Base-by-base conservation (phyloP, 2,888 invertebrate genomes). In the Hipparchia sbordonii region DNA sequence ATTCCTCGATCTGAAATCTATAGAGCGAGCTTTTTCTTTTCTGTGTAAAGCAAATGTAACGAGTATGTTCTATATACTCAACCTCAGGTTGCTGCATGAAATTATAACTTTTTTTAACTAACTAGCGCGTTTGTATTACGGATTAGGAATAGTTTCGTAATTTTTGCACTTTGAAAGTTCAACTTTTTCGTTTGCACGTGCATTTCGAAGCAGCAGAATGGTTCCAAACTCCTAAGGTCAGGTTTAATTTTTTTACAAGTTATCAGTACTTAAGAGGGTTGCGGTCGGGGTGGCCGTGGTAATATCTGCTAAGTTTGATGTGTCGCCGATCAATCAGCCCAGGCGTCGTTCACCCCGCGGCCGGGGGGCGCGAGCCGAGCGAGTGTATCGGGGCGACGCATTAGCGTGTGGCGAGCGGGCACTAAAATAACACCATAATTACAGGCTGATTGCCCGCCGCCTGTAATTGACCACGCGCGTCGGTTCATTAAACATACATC, bases 391-490 rank as follows among this genome's bases (percentile, higher is more conserved):
- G 57, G 57, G 57, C 57, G 57, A 56, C n/a, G 7, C 56, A 56
- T 56, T 13, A 23, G 7, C 13, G n/a, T 8, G 57, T 8, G 0
- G 2, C 23, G 57, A 23, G 8, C 57, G 23, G 57, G 8, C 62
- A 9, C 62, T 8, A 13, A 3, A 46, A 46, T 13, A 46, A 46
- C 45, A 10, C 62, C 7, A 39, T 46, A 62, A 62, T 23, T 57
- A 57, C 57, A 8, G 57, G 57, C 57, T 9, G 57, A 56, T 13
- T 46, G 62, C 62, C 46, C 13, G 48, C 62, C 33, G 57, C 57
- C 59, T 5, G 23, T 60, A 60, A 39, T 60, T 12, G 39, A 6
- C 39, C 62, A 62, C 46, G 62, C 48, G 62, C 46, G 62, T 46
- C 13, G 4, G 13, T 62, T 46, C 46, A 46, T 62, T 8, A 46